phyloP scores from a whole-genome alignment of 2,797 vertebrate species.

The Hypotaenidia okinawae region DNA sequence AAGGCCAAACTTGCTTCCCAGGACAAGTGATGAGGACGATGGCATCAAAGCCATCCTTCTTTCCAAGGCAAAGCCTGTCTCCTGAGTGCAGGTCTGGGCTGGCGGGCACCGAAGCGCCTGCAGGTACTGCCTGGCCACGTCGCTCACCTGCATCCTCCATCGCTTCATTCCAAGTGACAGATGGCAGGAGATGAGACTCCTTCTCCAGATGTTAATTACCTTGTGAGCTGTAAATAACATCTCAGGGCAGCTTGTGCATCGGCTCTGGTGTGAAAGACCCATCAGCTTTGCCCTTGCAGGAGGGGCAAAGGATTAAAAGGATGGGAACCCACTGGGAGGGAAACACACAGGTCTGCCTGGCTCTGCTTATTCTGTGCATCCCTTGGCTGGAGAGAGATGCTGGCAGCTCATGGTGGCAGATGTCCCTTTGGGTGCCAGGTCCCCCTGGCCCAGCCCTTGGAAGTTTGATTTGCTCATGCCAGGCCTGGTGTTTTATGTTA shows the following conservation, averaged over 20 bases:
- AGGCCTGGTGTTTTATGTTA: background rate
- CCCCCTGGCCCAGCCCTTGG: background rate
- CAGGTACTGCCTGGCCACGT: background rate
- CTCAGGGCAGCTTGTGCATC: background rate
- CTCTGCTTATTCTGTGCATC: background rate
- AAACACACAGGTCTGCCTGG: background rate
- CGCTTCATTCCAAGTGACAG: constrained; percentile 15
- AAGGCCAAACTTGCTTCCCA: background rate
- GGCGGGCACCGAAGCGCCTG: background rate
- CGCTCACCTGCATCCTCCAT: background rate
- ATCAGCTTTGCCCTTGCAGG: constrained; percentile 1
- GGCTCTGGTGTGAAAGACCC: fast-evolving
- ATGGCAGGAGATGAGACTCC: constrained; percentile 33
- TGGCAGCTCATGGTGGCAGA: background rate
- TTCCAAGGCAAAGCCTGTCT: background rate
- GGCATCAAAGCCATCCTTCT: background rate
- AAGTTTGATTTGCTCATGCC: background rate
- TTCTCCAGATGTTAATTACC: constrained; percentile 56
- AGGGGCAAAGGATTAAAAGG: background rate
- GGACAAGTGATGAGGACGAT: background rate
- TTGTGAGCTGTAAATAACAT: constrained; percentile 28
- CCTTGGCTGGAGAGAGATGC: background rate
- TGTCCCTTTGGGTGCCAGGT: background rate
- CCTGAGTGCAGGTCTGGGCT: fast-evolving
- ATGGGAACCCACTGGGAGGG: background rate